Evolutionary conservation across 2,888 invertebrate genomes (phyloP), one percentile per base, ranked within the genome.

Genomic region (Trachelus stipa): DNA sequence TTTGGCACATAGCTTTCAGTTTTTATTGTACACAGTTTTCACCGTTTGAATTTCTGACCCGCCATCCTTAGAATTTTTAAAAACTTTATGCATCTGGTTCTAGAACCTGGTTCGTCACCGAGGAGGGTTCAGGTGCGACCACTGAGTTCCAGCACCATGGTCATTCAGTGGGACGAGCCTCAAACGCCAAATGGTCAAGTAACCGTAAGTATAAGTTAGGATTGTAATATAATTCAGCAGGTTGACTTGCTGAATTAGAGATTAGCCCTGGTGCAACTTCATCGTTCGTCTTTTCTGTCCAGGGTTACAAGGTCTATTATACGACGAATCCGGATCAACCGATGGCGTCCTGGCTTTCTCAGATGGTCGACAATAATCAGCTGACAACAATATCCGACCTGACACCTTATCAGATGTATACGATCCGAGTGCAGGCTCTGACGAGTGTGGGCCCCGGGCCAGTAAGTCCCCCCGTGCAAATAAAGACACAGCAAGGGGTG

Each of bases 251-350:
- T 1, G 6, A 15, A 15, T 0, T 1, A 40, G 15, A 40, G 6
- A 40, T 15, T 0, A 6, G 6, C 6, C 15, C 23, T 0, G 9
- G 15, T 56, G 56, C 56, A 56, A 56, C 9, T 1, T 56, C 56
- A 56, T 56, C 15, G 40, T 23, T 40, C 23, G 40, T 23, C 23
- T 56, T 9, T 56, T 56, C 23, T 0, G 56, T 89, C 23, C 93
- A 98, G 98, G 98, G 98, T 85, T 99, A 99, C 93, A 98, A 98
- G 93, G 97, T 99, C 82, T 98, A 97, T 92, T 99, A 98, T 92
- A 98, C 98, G 9, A 96, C 96, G 83, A 96, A 97, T 87, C 95
- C 98, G 34, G 95, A 96, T 83, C 95, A 97, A 83, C 95, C 96
- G 12, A 95, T 98, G 92, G 95, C 96, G 80, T 96, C 97, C 68